phyloP scores from a whole-genome alignment of 2,113 vertebrate species.

The Xiphophorus couchianus region DNA sequence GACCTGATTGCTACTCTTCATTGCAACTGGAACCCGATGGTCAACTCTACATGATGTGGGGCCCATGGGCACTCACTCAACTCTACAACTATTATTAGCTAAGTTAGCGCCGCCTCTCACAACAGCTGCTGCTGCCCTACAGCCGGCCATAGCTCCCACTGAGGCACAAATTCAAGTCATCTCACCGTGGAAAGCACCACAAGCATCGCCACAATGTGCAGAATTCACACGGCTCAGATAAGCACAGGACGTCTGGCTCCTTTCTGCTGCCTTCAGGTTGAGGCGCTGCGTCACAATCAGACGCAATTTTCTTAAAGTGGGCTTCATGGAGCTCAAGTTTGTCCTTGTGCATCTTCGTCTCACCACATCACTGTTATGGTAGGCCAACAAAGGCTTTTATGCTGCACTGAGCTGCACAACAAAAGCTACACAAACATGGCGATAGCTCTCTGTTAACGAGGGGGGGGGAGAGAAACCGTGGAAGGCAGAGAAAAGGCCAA shows the following conservation, averaged over 20 bases:
- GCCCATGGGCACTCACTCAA: conserved; percentile 39
- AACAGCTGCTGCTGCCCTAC: conserved; percentile 69
- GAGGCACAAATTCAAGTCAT: conserved; percentile 48
- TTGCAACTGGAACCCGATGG: conserved; percentile 65
- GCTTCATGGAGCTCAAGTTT: conserved; percentile 59
- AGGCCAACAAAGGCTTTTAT: conserved; percentile 69
- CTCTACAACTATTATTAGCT: conserved; percentile 70
- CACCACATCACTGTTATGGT: conserved; percentile 57
- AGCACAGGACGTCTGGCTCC: conserved; percentile 23
- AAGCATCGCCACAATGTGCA: conserved; percentile 15
- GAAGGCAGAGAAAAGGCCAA: conserved; percentile 43
- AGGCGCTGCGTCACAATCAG: conserved; percentile 34
- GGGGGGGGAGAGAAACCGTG: conserved; percentile 44
- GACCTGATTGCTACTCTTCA: conserved; percentile 45
- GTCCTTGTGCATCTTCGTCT: conserved; percentile 65
- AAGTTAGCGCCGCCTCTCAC: conserved; percentile 49
- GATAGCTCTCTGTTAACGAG: conserved; percentile 61
- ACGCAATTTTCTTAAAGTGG: conserved; percentile 47
- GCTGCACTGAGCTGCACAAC: conserved; percentile 46
- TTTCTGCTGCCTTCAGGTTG: conserved; percentile 26
- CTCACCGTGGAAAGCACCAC: conserved; percentile 34
- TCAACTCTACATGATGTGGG: conserved; percentile 47
- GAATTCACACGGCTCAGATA: conserved; percentile 25
- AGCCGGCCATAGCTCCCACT: conserved; percentile 52
- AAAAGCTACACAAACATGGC: conserved; percentile 55